phyloP scores from a whole-genome alignment of 2,888 invertebrate species.

The Chrysolina haemoptera region DNA sequence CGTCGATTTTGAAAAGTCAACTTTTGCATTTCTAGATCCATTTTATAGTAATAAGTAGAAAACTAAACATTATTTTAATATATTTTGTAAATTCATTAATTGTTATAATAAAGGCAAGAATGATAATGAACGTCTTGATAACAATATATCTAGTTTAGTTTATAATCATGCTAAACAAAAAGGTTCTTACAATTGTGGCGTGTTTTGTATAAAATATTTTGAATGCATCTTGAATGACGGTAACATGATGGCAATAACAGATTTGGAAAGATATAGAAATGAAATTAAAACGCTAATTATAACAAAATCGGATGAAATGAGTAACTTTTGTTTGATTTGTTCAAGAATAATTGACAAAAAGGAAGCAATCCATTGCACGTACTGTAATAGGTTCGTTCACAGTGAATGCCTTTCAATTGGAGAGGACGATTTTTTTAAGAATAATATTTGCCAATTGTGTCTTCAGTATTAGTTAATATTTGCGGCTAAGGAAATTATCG shows the following conservation, averaged over 20 bases:
- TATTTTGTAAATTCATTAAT: not conserved
- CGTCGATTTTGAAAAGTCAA: constrained; percentile 21
- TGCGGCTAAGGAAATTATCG: no score
- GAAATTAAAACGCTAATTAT: constrained; percentile 22
- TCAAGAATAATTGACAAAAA: not conserved
- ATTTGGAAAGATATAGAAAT: constrained; percentile 16
- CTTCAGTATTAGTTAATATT: no score
- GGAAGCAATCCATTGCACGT: not conserved
- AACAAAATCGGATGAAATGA: constrained; percentile 16
- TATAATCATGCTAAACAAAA: constrained; percentile 20
- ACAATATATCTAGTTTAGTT: not conserved
- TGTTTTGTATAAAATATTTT: no score
- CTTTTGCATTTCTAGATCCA: constrained; percentile 25
- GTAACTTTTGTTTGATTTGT: constrained; percentile 11
- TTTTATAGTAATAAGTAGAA: constrained; percentile 6
- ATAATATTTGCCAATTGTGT: no score
- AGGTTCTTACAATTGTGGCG: constrained; percentile 25
- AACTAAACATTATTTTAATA: constrained; percentile 16
- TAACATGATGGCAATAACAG: not conserved
- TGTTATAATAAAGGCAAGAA: constrained; percentile 17
- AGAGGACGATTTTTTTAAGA: not conserved
- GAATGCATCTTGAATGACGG: constrained; percentile 4
- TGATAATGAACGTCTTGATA: not conserved
- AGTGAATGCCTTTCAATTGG: constrained; percentile 2
- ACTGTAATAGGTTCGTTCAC: constrained; percentile 18